A percentile compares a stretch with the other conserved stretches of the same genome.
These are phyloP conservation scores for Clarias macrocephalus DNA, from an alignment of 2,113 vertebrate species.

Conservation along the genomic window DNA sequence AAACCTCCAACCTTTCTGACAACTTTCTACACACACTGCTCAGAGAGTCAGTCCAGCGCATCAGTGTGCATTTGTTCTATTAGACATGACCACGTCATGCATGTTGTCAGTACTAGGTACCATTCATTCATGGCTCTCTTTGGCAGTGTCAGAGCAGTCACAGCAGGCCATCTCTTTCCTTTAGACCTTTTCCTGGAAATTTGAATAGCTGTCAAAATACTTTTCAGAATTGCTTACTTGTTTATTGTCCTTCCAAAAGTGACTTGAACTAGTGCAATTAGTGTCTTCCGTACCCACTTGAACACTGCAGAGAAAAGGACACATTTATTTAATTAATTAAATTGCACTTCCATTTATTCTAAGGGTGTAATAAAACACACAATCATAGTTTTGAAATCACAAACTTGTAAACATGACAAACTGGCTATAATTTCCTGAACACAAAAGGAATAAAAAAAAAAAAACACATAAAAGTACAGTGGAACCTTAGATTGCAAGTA, in stretches of 20 bases:
- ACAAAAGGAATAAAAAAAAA: too few species aligned
- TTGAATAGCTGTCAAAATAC: conserved; percentile 6
- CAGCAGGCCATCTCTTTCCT: not conserved
- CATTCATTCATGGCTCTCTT: not conserved
- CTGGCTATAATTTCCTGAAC: too few species aligned
- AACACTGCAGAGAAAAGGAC: conserved; percentile 81
- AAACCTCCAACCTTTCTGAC: not conserved
- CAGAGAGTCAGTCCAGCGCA: not conserved
- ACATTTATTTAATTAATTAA: not conserved
- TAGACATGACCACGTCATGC: not conserved
- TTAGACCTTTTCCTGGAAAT: not conserved
- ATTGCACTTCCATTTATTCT: not conserved
- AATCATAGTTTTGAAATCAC: too few species aligned
- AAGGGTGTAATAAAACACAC: too few species aligned
- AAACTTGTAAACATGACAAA: too few species aligned
- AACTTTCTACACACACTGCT: not conserved
- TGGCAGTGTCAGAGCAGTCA: not conserved
- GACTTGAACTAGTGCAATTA: conserved; percentile 98
- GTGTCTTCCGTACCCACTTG: conserved; percentile 98
- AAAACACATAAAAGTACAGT: too few species aligned
- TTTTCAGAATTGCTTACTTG: conserved; percentile 83
- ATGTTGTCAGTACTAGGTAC: not conserved
- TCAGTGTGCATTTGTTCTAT: not conserved
- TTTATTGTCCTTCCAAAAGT: conserved; percentile 99
- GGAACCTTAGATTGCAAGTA: too few species aligned